Conservation (phyloP, 1,140 invertebrate genomes). For the Helicoverpa zea region DNA sequence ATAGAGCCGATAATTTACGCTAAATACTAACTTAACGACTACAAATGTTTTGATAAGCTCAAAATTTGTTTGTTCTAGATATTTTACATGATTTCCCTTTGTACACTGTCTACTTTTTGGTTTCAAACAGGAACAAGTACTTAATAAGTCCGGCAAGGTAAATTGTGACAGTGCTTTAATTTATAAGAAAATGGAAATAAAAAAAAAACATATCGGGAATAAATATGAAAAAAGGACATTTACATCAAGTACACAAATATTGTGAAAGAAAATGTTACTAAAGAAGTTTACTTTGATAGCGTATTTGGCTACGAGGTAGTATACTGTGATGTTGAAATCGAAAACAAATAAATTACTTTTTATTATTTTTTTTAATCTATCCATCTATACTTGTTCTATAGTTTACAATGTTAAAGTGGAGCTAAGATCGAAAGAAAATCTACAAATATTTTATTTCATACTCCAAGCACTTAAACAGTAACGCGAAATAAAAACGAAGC, state of each 20-base stretch:
- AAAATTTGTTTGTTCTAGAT: constrained; percentile 58
- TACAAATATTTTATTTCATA: constrained; percentile 9
- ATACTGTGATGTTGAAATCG: constrained; percentile 4
- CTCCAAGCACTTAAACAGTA: not conserved
- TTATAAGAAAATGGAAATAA: not conserved
- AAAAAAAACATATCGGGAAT: constrained; percentile 12
- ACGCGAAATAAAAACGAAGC: constrained; percentile 10
- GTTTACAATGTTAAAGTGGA: not conserved
- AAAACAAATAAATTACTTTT: constrained; percentile 16
- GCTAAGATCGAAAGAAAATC: constrained; percentile 24
- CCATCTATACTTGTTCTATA: constrained; percentile 5
- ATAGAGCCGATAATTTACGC: constrained; percentile 24
- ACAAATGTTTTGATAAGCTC: constrained; percentile 50
- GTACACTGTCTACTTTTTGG: constrained; percentile 65
- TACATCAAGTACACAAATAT: not conserved
- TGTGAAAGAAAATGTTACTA: not conserved
- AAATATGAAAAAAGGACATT: not conserved
- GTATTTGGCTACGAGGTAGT: constrained; percentile 41
- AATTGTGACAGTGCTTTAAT: constrained; percentile 35
- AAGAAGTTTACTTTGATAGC: constrained; percentile 1
- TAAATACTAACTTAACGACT: constrained; percentile 42
- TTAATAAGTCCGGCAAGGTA: constrained; percentile 41
- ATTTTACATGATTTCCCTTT: constrained; percentile 45
- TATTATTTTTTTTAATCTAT: not conserved
- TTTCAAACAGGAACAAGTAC: constrained; percentile 69